Conservation (phyloP, 64 coral and sea anemone genomes). For the Montipora foliosa region DNA sequence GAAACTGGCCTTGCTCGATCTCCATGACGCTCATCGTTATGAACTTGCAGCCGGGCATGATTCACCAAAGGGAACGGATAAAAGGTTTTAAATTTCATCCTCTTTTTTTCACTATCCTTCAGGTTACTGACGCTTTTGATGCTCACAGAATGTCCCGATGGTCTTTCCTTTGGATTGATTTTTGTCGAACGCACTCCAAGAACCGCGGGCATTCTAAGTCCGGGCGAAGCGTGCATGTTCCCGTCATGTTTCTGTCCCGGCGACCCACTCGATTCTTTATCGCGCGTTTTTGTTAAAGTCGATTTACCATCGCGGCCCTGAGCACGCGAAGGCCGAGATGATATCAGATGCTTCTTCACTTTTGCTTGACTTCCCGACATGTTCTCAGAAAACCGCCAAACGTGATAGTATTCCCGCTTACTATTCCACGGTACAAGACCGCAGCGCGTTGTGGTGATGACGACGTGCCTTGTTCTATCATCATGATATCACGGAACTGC, state of each 20-base stretch:
- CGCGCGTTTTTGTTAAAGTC: neutral
- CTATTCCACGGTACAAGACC: neutral
- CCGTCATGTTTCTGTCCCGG: neutral
- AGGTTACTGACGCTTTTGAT: neutral
- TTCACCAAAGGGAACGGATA: neutral
- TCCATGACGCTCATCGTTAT: neutral
- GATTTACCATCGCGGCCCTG: neutral
- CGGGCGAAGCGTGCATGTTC: neutral
- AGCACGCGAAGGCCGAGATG: neutral
- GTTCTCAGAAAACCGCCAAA: neutral
- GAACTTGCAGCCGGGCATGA: neutral
- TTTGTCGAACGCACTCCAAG: neutral
- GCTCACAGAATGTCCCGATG: neutral
- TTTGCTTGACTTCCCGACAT: constrained; percentile 13
- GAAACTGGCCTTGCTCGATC: neutral
- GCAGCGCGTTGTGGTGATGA: neutral
- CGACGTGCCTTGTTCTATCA: constrained; percentile 23
- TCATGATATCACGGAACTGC: neutral
- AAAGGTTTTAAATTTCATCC: neutral
- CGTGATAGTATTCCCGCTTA: neutral
- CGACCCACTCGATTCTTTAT: neutral
- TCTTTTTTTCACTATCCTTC: neutral
- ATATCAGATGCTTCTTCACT: neutral
- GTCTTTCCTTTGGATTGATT: neutral
- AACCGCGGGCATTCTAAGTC: neutral